Percentiles rank a stretch among this genome's conserved stretches.
Evolutionary conservation across 2,888 invertebrate species (phyloP).

Genomic region (Lissocephala sabroskyi): DNA sequence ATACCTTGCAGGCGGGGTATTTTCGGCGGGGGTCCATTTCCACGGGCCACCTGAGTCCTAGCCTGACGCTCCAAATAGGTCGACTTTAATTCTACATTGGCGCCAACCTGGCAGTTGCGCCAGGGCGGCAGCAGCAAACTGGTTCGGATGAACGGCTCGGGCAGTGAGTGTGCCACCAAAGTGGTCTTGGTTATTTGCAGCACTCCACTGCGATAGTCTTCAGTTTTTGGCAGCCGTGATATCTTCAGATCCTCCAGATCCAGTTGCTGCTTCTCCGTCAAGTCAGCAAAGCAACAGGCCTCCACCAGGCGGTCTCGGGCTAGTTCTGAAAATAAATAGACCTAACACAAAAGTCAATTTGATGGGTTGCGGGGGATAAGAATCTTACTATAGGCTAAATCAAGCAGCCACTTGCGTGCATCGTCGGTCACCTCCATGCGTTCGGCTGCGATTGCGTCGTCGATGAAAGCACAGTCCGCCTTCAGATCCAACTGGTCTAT

Average conservation of each 20-base stretch:
- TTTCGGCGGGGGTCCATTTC: too few species aligned
- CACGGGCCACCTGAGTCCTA: too few species aligned
- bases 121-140: slow-evolving; percentile 24
- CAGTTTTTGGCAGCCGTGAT: slow-evolving; percentile 4
- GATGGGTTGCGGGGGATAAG: too few species aligned
- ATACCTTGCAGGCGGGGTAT: too few species aligned
- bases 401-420: too few species aligned
- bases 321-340: too few species aligned
- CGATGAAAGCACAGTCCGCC: too few species aligned
- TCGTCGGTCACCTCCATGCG: too few species aligned
- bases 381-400: too few species aligned
- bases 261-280: slow-evolving; percentile 10
- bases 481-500: too few species aligned
- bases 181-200: slow-evolving; percentile 4
- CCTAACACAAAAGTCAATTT: too few species aligned
- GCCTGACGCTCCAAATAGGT: not conserved
- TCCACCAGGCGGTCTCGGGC: slow-evolving; percentile 13
- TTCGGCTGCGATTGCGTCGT: too few species aligned
- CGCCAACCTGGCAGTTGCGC: slow-evolving; percentile 28
- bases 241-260: slow-evolving; percentile 17
- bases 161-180: slow-evolving; percentile 8
- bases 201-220: slow-evolving; percentile 10
- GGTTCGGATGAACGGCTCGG: slow-evolving; percentile 3
- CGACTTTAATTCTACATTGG: slow-evolving; percentile 18
- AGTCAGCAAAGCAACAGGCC: slow-evolving; percentile 18